phyloP scores from a whole-genome alignment of 2,797 vertebrate species.

The Sphaeramia orbicularis region DNA sequence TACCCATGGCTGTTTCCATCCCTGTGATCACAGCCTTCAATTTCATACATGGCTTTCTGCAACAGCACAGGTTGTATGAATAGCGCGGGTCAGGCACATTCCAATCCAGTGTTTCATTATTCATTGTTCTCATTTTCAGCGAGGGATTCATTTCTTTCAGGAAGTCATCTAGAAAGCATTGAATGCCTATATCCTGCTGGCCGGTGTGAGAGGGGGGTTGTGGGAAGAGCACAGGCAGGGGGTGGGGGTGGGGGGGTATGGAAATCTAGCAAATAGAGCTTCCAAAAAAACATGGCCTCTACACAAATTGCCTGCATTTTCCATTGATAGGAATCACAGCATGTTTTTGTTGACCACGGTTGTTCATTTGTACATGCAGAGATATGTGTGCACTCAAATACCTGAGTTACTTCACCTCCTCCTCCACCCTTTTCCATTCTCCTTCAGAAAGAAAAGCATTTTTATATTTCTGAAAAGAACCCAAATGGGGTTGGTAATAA shows the following conservation, averaged over 20 bases:
- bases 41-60: conserved; percentile 72
- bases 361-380: conserved; percentile 68
- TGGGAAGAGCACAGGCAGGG: conserved; percentile 27
- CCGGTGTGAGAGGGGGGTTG: conserved; percentile 35
- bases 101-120: conserved; percentile 79
- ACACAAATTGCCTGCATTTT: conserved; percentile 72
- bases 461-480: conserved; percentile 56
- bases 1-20: conserved; percentile 62
- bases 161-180: conserved; percentile 82
- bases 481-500: conserved; percentile 53
- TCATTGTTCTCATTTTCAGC: conserved; percentile 82
- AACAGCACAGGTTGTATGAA: conserved; percentile 63
- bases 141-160: conserved; percentile 81
- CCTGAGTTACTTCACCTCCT: conserved; percentile 45
- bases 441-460: conserved; percentile 26
- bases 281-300: conserved; percentile 51
- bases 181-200: conserved; percentile 80
- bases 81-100: conserved; percentile 73
- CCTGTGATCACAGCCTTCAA: conserved; percentile 76
- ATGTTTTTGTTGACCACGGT: conserved; percentile 66
- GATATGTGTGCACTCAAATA: conserved; percentile 60
- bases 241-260: conserved; percentile 42
- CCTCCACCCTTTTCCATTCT: conserved; percentile 22
- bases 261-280: conserved; percentile 71
- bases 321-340: conserved; percentile 68